phyloP scores from a whole-genome alignment of 2,888 invertebrate species.

The Diplazon laetatorius region DNA sequence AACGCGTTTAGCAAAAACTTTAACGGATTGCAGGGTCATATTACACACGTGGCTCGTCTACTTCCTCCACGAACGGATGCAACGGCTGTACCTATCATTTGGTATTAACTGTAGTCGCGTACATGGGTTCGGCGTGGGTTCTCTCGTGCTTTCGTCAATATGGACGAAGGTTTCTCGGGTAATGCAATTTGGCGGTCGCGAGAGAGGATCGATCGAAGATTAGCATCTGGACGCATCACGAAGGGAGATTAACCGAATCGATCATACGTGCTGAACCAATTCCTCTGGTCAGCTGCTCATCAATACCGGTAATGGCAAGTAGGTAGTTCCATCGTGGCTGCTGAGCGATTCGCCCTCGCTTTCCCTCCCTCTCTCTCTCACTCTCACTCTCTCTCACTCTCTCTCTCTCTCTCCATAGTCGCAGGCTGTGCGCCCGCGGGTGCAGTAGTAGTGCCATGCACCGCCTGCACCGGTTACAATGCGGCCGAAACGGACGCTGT shows the following conservation, averaged over 20 bases:
- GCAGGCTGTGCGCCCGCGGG: background rate
- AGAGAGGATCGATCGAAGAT: constrained; percentile 75
- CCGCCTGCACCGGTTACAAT: constrained; percentile 16
- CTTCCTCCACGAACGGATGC: constrained; percentile 20
- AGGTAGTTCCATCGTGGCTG: constrained; percentile 19
- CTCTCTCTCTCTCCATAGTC: background rate
- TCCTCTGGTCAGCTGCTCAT: constrained; percentile 80
- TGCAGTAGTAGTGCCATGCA: constrained; percentile 10
- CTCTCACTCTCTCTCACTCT: background rate
- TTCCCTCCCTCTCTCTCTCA: background rate
- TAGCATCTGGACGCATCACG: constrained; percentile 76
- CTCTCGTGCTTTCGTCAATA: constrained; percentile 11
- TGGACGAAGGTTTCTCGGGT: constrained; percentile 28
- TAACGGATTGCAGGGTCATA: constrained; percentile 19
- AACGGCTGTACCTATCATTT: background rate
- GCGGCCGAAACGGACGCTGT: background rate
- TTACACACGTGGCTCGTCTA: too few species aligned
- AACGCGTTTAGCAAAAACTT: constrained; percentile 48
- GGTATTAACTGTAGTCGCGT: background rate
- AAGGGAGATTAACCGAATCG: constrained; percentile 80
- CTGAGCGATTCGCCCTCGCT: background rate
- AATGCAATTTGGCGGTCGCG: constrained; percentile 67
- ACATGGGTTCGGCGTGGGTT: background rate
- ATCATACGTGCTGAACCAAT: constrained; percentile 80
- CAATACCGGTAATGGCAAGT: constrained; percentile 76